These are phyloP conservation scores for Bombus pyrosoma DNA, from an alignment of 1,140 invertebrate species.

Conservation along the genomic window DNA sequence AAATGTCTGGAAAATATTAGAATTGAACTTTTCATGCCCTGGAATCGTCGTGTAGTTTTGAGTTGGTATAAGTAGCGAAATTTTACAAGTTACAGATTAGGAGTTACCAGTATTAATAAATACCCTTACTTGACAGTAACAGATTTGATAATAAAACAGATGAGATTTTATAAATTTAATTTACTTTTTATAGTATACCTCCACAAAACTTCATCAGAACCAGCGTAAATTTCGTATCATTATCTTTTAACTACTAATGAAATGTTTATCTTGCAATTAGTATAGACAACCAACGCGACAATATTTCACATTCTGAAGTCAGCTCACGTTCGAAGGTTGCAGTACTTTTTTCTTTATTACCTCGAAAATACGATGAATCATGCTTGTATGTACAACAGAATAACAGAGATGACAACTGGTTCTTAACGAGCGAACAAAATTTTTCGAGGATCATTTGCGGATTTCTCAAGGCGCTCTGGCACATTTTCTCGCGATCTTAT, in stretches of 20 bases:
- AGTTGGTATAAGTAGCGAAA: background rate
- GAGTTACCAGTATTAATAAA: too few species aligned
- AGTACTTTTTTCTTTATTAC: background rate
- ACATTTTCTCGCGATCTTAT: conserved; percentile 53
- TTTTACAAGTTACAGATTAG: background rate
- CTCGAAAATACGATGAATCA: background rate
- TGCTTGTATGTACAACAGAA: background rate
- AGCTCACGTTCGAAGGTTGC: background rate
- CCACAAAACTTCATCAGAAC: background rate
- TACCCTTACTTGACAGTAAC: background rate
- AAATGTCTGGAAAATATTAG: too few species aligned
- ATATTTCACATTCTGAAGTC: background rate
- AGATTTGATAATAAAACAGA: background rate
- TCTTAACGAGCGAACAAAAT: background rate
- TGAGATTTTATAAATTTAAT: background rate
- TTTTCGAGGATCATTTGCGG: conserved; percentile 13
- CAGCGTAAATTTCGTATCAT: background rate
- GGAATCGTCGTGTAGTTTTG: background rate
- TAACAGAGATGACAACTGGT: background rate
- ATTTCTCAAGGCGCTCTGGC: conserved; percentile 28
- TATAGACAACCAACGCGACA: background rate
- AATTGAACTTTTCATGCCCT: too few species aligned
- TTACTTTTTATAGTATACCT: background rate
- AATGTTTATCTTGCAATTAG: background rate
- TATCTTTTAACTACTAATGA: background rate